Evolutionary conservation across 1,140 invertebrate genomes (phyloP), one percentile per base, ranked within the genome.

Genomic region (Prorops nasuta): DNA sequence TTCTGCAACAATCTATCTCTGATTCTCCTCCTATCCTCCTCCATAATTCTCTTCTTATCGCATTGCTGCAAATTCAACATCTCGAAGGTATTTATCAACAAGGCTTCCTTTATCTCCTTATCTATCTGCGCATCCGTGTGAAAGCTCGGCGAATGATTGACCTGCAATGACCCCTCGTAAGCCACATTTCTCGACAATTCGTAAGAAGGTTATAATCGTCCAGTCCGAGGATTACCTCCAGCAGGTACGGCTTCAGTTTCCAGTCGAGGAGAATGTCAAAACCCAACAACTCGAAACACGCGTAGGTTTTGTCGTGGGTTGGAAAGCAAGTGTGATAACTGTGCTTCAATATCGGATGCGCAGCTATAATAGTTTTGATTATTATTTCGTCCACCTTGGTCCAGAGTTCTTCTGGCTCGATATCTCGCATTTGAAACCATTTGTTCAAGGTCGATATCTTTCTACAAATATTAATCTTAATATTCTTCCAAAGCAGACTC

Each of bases 101-200:
- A 75, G 0, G 81, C 77, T 61, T 91, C 86, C 69, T 96, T 96
- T 2, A 96, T 85, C 61, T 92, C 90, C 47, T 82, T 81, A 66
- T 96, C 92, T 35, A 94, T 76, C 47, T 84, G 80, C 2, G 90
- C 85, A 67, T 94, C 90, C 1, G 90, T 94, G 60, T 91, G 88
- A 65, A 94, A 94, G 76, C 92, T 94, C 3, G 92, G 92, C 3
- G 91, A 94, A 65, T 94, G 92, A 75, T 96, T 95, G 1, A 92
- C 87, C 84, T 86, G 40, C 19, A 42, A 50, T 46, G 35, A 21
- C 0, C 24, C 10, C 24, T 28, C 24, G n/a, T n/a, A n/a, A n/a
- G n/a, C n/a, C n/a, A n/a, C n/a, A n/a, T n/a, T n/a, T n/a, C n/a
- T n/a, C n/a, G n/a, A n/a, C n/a, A n/a, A 28, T 28, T 28, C 24